Base-by-base conservation (phyloP, 1,140 invertebrate species). In the Charaxes varanes region DNA sequence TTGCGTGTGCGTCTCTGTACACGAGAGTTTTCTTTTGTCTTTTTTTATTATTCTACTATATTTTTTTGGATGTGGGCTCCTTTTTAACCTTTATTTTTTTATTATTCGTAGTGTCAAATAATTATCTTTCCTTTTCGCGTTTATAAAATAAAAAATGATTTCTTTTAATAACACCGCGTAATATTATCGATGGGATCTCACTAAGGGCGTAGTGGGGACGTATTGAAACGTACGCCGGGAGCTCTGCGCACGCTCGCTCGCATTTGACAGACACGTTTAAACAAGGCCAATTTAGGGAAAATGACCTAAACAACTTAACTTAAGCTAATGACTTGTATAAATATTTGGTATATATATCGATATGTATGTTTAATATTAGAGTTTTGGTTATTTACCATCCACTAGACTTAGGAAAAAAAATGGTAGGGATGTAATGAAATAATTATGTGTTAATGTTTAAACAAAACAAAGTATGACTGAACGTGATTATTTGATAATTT, bases 301-400 rank as follows among this genome's bases (percentile, higher is more conserved):
- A 66, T 72, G 45, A 77, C 76, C 76, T 80, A 77, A 78, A 67
- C 69, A 61, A 79, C 71, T 78, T 80, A 82, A 82, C 78, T 80
- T 82, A 82, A 82, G 78, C 73, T 78, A 78, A 79, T 74, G 64
- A 79, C 73, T 82, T 82, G 73, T 82, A 82, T 78, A 80, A 82
- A 82, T 79, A 78, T 82, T 78, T 73, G 64, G 63, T 78, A 80
- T 82, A 78, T 81, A 76, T 82, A 76, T 72, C 63, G 66, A 71
- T 82, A 82, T 82, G 78, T 82, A 82, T 82, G 74, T 65, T 82
- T 82, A 82, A 82, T 80, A 71, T 82, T 82, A 82, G 73, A 78
- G 54, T 82, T 82, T 82, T 78, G 76, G 73, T 82, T 82, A 73
- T 79, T 73, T 77, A 77, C 65, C 73, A 72, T 67, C 70, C 73